A percentile compares a stretch with the other conserved stretches of the same genome.
Evolutionary conservation across 2,888 invertebrate genomes (phyloP).

Genomic region (Melieria crassipennis): DNA sequence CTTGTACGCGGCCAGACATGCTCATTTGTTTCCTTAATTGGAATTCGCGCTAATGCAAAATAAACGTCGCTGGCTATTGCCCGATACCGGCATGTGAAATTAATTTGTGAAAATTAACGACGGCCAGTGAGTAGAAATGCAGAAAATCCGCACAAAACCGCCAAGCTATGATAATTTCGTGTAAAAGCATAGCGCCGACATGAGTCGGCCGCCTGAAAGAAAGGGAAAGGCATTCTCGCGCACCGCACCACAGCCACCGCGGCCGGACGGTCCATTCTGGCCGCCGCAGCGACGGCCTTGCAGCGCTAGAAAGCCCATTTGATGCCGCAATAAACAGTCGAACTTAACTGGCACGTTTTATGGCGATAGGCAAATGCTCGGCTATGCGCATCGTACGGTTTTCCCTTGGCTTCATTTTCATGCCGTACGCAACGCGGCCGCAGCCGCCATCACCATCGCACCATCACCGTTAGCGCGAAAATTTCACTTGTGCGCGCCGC

Average conservation of each 20-base stretch:
- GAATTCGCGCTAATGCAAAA: constrained; percentile 33
- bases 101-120: constrained; percentile 28
- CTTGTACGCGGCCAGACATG: constrained; percentile 29
- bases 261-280: too few relatives aligned
- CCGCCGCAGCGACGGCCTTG: too few relatives aligned
- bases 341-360: too few relatives aligned
- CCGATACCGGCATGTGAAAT: constrained; percentile 17
- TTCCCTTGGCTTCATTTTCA: too few relatives aligned
- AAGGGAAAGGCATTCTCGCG: constrained; percentile 15
- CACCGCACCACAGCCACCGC: too few relatives aligned
- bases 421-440: not conserved
- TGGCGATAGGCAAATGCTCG: too few relatives aligned
- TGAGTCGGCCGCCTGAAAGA: not conserved
- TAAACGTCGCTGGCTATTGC: not conserved
- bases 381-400: too few relatives aligned
- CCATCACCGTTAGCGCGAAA: constrained; percentile 5
- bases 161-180: not conserved
- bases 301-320: too few relatives aligned
- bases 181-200: not conserved
- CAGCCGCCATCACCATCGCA: not conserved
- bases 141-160: not conserved
- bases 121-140: constrained; percentile 5
- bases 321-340: too few relatives aligned
- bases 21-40: constrained; percentile 41
- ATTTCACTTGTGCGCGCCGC: constrained; percentile 18